Conservation (phyloP, 1,140 invertebrate genomes). For the Danaus melanippus region DNA sequence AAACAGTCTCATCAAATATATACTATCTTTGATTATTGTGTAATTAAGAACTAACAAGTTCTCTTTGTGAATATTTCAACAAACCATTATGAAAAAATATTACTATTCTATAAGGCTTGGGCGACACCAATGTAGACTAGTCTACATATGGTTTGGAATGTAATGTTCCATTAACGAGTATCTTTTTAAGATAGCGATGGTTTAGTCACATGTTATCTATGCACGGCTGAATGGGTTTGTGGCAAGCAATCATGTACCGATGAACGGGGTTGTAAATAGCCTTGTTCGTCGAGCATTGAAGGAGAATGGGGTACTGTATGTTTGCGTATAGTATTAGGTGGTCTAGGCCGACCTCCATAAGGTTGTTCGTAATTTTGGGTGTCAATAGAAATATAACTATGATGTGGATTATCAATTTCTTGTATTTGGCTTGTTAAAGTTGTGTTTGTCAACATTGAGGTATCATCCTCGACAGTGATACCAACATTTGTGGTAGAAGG, state of each 20-base stretch:
- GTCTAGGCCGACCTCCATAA: slow-evolving; percentile 56
- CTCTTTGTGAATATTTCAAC: slow-evolving; percentile 38
- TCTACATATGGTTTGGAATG: slow-evolving; percentile 66
- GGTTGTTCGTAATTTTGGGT: slow-evolving; percentile 70
- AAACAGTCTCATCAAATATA: slow-evolving; percentile 48
- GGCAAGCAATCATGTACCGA: slow-evolving; percentile 65
- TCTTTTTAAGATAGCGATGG: slow-evolving; percentile 51
- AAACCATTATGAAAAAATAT: slow-evolving; percentile 38
- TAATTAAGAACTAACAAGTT: slow-evolving; percentile 35
- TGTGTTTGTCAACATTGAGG: slow-evolving; percentile 68
- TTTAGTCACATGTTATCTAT: slow-evolving; percentile 56
- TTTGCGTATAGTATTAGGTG: slow-evolving; percentile 57
- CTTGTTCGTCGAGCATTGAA: slow-evolving; percentile 67
- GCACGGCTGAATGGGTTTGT: slow-evolving; percentile 60
- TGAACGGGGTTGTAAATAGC: slow-evolving; percentile 68
- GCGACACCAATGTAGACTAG: slow-evolving; percentile 51
- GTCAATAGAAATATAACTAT: slow-evolving; percentile 70
- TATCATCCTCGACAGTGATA: slow-evolving; percentile 62
- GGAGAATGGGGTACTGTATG: slow-evolving; percentile 53
- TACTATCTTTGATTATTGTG: slow-evolving; percentile 28
- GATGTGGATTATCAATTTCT: slow-evolving; percentile 64
- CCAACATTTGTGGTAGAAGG: slow-evolving; percentile 45
- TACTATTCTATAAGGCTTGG: slow-evolving; percentile 57
- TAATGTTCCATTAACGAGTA: slow-evolving; percentile 62
- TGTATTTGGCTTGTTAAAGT: slow-evolving; percentile 68